A percentile compares a stretch with the other conserved stretches of the same genome.
These are phyloP conservation scores for Leptinotarsa lineolata DNA, from an alignment of 1,140 invertebrate species.

Conservation along the genomic window DNA sequence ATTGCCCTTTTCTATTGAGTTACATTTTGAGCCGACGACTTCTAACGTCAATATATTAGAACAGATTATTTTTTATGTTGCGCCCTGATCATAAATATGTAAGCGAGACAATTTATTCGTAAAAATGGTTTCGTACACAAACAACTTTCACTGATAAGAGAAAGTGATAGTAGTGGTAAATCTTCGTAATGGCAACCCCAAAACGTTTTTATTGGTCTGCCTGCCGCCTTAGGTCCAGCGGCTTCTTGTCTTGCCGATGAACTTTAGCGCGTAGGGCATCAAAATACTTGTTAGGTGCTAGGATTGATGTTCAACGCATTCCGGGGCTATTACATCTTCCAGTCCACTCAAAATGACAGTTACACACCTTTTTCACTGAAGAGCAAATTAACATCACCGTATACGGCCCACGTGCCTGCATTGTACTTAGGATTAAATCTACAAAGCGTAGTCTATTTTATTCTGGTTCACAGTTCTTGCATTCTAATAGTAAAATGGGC, in stretches of 20 bases:
- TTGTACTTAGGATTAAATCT: conserved; percentile 3
- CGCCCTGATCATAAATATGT: background rate
- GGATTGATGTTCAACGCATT: background rate
- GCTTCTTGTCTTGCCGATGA: background rate
- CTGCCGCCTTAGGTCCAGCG: background rate
- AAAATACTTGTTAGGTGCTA: conserved; percentile 1
- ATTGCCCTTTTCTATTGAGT: background rate
- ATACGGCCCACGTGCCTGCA: background rate
- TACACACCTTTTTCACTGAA: background rate
- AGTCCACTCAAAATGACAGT: background rate
- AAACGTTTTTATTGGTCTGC: background rate
- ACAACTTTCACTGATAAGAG: conserved; percentile 8
- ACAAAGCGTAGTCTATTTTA: background rate
- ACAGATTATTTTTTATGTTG: conserved; percentile 1
- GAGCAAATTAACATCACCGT: conserved; percentile 1
- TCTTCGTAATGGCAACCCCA: background rate
- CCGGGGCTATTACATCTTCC: background rate
- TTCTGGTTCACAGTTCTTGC: background rate
- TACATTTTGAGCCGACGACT: background rate
- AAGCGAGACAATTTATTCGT: background rate
- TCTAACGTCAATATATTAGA: conserved; percentile 1
- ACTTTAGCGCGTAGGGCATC: background rate
- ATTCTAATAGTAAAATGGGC: background rate
- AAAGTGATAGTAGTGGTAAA: background rate
- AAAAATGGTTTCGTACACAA: background rate